Percentiles rank a stretch among this genome's conserved stretches.
Evolutionary conservation across 2,888 invertebrate genomes (phyloP).

Genomic region (Listrodromus nycthemerus): DNA sequence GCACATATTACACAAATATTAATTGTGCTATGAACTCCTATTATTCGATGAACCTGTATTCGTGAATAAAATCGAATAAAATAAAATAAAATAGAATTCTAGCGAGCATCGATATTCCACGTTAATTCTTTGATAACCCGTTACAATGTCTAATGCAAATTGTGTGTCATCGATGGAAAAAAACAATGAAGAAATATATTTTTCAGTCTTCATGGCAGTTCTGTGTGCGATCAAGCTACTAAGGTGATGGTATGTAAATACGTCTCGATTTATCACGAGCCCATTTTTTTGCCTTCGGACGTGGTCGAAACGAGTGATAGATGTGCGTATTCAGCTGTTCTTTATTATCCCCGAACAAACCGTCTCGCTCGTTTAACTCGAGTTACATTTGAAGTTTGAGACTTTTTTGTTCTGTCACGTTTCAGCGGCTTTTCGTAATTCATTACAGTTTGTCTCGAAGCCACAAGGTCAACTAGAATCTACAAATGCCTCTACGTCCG

Average conservation of each 20-base stretch:
- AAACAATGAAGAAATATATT: not conserved
- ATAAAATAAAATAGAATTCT: not conserved
- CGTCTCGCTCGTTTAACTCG: not conserved
- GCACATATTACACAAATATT: constrained; percentile 30
- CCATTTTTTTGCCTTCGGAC: not conserved
- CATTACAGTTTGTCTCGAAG: not conserved
- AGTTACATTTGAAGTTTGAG: not conserved
- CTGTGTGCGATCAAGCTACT: not conserved
- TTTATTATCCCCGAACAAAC: not conserved
- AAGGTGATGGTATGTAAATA: not conserved
- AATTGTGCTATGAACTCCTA: not conserved
- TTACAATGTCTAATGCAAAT: not conserved
- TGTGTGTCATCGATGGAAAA: not conserved
- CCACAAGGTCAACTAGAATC: not conserved
- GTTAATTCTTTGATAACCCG: not conserved
- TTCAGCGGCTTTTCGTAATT: not conserved
- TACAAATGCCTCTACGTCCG: not conserved
- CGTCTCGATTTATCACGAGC: not conserved
- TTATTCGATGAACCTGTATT: not conserved
- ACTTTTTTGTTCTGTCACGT: not conserved
- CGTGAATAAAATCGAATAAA: constrained; percentile 1
- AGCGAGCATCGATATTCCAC: not conserved
- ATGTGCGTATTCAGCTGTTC: constrained; percentile 8
- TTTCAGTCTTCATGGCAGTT: not conserved
- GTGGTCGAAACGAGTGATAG: not conserved